Conservation (phyloP, 2,888 invertebrate genomes). For the Luperina nickerlii region DNA sequence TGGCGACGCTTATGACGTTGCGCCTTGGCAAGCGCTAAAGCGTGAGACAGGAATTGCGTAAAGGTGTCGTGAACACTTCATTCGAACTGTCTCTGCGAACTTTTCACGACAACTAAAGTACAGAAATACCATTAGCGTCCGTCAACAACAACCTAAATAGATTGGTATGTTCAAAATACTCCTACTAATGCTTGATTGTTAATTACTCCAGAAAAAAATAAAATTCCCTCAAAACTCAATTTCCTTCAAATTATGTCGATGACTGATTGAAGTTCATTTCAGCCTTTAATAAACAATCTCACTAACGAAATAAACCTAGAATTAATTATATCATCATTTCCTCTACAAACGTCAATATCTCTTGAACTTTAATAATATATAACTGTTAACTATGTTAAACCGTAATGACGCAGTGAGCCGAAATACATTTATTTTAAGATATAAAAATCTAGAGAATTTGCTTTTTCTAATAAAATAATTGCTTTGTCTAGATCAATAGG, state of each 20-base stretch:
- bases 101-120: conserved; percentile 83
- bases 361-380: conserved; percentile 21
- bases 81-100: conserved; percentile 81
- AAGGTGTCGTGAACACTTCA: conserved; percentile 87
- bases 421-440: conserved; percentile 34
- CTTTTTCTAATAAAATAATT: conserved; percentile 36
- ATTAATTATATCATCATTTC: conserved; percentile 48
- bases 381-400: conserved; percentile 38
- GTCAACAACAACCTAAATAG: conserved; percentile 82
- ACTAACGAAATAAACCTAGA: conserved; percentile 38
- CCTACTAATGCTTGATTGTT: conserved; percentile 64
- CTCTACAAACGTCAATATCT: conserved; percentile 28
- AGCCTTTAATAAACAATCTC: conserved; percentile 19
- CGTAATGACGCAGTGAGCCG: conserved; percentile 34
- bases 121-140: conserved; percentile 85
- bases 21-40: conserved; percentile 84
- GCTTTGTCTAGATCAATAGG: conserved; percentile 53
- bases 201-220: conserved; percentile 47
- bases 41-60: conserved; percentile 88
- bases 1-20: conserved; percentile 82
- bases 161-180: conserved; percentile 73
- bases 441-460: conserved; percentile 24
- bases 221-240: conserved; percentile 11
- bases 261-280: background rate
- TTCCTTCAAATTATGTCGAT: conserved; percentile 3